Percentiles rank a stretch among this genome's conserved stretches.
Evolutionary conservation across 2,113 vertebrate species (phyloP).

Genomic region (Phainopepla nitens): DNA sequence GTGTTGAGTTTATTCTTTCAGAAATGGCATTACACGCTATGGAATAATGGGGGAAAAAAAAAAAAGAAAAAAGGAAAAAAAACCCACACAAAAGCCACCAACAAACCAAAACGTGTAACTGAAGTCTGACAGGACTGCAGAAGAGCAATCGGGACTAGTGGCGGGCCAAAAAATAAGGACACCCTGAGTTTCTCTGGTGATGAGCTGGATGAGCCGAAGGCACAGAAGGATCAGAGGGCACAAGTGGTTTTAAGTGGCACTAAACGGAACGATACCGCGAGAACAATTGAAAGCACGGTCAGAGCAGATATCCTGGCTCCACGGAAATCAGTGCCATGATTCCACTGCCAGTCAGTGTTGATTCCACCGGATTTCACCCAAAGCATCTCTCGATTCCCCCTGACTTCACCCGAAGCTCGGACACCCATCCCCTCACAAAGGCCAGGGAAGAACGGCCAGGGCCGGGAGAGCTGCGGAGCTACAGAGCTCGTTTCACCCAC

Average conservation of each 20-base stretch:
- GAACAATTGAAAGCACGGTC: background rate
- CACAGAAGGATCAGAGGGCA: background rate
- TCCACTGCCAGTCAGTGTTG: too few species aligned
- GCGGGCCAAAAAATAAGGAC: background rate
- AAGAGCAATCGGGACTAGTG: background rate
- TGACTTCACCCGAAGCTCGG: rapidly evolving
- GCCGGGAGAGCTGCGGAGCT: background rate
- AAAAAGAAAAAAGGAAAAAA: background rate
- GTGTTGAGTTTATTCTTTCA: background rate
- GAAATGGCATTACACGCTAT: background rate
- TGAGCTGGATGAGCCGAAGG: background rate
- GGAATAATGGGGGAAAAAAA: background rate
- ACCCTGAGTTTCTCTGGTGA: background rate
- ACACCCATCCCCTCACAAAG: background rate
- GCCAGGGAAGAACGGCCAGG: background rate
- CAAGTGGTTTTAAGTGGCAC: background rate
- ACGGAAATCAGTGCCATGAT: rapidly evolving
- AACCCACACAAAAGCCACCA: too few species aligned
- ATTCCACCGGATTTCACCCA: background rate
- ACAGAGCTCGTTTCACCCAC: rapidly evolving
- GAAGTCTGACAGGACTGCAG: background rate
- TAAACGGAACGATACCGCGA: too few species aligned
- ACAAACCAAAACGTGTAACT: rapidly evolving
- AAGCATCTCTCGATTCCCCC: background rate
- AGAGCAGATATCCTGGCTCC: background rate